These are phyloP conservation scores for Marmota monax DNA, from an alignment of 2,113 vertebrate species.

Conservation along the genomic window DNA sequence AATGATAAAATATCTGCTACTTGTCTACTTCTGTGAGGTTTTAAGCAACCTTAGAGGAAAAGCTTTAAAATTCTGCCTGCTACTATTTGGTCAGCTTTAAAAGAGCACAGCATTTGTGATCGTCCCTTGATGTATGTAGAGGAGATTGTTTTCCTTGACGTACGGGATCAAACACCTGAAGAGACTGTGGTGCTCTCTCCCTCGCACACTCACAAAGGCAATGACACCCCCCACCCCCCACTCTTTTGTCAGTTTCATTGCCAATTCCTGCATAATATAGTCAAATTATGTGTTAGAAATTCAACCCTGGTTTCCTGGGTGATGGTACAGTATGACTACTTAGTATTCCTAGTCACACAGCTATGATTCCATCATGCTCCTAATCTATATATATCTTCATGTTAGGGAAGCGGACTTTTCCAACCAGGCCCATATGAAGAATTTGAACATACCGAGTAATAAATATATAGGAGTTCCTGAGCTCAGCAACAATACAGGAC, in stretches of 20 bases:
- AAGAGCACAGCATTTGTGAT: not conserved
- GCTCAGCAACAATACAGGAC: not conserved
- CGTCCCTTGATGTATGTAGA: not conserved
- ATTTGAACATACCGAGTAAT: not conserved
- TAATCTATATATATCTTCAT: constrained; percentile 68
- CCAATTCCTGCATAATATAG: constrained; percentile 63
- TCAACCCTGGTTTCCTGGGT: constrained; percentile 78
- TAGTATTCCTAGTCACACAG: constrained; percentile 74
- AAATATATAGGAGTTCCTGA: not conserved
- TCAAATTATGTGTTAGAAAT: constrained; percentile 72
- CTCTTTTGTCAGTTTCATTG: constrained; percentile 42
- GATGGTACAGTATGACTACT: constrained; percentile 69
- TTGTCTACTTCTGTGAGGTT: not conserved
- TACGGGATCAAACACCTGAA: constrained; percentile 8
- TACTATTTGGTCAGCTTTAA: not conserved
- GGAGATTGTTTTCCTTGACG: not conserved
- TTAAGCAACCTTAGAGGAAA: not conserved
- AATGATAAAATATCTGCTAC: not conserved
- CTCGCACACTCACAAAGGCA: not conserved
- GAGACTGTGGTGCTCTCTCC: not conserved
- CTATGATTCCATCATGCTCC: constrained; percentile 45
- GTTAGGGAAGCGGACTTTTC: constrained; percentile 27
- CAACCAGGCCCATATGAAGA: constrained; percentile 39
- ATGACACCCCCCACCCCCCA: not conserved
- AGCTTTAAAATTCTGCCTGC: not conserved